Evolutionary conservation across 37 sponge, comb jelly and placozoan genomes (phyloP).

Genomic region (Crambe crambe): DNA sequence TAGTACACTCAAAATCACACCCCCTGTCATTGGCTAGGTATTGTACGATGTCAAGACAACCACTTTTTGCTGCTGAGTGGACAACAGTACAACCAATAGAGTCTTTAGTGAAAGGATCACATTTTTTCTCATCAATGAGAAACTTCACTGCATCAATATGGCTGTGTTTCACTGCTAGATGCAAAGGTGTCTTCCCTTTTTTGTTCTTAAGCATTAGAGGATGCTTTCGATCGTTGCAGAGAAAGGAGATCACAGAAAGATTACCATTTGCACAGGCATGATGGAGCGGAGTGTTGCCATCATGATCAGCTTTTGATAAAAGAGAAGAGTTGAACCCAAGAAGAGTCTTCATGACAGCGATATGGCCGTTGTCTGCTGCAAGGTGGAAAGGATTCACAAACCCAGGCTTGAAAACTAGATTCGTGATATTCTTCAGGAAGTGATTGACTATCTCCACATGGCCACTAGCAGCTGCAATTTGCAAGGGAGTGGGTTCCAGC

Average conservation of each 20-base stretch:
- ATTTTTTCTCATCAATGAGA: constrained; percentile 34
- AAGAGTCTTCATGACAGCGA: constrained; percentile 13
- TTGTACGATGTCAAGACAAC: constrained; percentile 17
- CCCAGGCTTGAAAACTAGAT: background rate
- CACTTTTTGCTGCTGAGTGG: constrained; percentile 26
- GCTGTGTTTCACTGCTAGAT: constrained; percentile 51
- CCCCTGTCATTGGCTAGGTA: constrained; percentile 17
- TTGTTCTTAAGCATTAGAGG: constrained; percentile 4
- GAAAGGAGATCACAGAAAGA: constrained; percentile 3
- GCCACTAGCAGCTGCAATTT: constrained; percentile 11
- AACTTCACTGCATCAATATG: constrained; percentile 12
- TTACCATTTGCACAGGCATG: constrained; percentile 8
- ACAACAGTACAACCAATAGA: constrained; percentile 10
- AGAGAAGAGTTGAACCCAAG: background rate
- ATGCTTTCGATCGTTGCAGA: constrained; percentile 14
- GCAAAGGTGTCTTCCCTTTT: constrained; percentile 64
- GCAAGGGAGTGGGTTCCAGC: background rate
- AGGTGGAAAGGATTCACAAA: background rate
- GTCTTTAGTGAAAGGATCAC: constrained; percentile 1
- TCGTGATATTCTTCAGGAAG: background rate
- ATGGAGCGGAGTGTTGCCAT: constrained; percentile 33
- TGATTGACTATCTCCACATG: background rate
- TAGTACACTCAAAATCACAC: constrained; percentile 21
- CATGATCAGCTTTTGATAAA: constrained; percentile 5
- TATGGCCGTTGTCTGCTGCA: constrained; percentile 13